phyloP scores from a whole-genome alignment of 2,797 vertebrate genomes.

The Phalloptychus januarius region DNA sequence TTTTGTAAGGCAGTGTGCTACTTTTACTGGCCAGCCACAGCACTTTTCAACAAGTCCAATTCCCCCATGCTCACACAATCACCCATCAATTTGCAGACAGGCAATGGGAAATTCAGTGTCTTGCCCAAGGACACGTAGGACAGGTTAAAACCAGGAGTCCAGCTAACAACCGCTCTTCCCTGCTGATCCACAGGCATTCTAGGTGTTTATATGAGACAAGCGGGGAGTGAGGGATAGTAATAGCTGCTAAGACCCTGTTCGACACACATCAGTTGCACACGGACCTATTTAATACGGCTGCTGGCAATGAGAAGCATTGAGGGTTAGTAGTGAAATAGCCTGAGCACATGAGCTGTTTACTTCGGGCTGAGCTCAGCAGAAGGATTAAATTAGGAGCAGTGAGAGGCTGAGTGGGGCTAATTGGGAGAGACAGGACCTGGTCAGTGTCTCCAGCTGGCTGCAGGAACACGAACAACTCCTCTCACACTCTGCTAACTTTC shows the following conservation, averaged over 20 bases:
- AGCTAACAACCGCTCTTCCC: not conserved
- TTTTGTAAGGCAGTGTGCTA: not conserved
- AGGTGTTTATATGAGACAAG: not conserved
- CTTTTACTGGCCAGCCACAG: not conserved
- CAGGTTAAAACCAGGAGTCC: not conserved
- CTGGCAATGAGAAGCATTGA: slow-evolving; percentile 7
- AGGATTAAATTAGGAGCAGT: slow-evolving; percentile 63
- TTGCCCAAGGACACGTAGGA: not conserved
- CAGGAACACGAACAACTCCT: slow-evolving; percentile 28
- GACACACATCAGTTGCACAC: not conserved
- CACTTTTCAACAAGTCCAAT: not conserved
- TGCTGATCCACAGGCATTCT: slow-evolving; percentile 1
- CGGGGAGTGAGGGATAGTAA: not conserved
- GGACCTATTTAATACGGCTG: slow-evolving; percentile 9
- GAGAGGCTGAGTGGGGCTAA: slow-evolving; percentile 63
- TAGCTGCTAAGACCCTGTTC: slow-evolving; percentile 3
- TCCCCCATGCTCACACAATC: not conserved
- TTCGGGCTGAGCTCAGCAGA: slow-evolving; percentile 61
- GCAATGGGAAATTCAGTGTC: not conserved
- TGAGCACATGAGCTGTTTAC: slow-evolving; percentile 52
- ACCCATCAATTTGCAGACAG: not conserved
- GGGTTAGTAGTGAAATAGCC: slow-evolving; percentile 47
- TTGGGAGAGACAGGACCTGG: slow-evolving; percentile 68
- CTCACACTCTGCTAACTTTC: slow-evolving; percentile 6
- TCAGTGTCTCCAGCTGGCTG: slow-evolving; percentile 58